A percentile compares a stretch with the other conserved stretches of the same genome.
Conservation (phyloP, 2,888 invertebrate genomes). For the Syrista parreyssii region DNA sequence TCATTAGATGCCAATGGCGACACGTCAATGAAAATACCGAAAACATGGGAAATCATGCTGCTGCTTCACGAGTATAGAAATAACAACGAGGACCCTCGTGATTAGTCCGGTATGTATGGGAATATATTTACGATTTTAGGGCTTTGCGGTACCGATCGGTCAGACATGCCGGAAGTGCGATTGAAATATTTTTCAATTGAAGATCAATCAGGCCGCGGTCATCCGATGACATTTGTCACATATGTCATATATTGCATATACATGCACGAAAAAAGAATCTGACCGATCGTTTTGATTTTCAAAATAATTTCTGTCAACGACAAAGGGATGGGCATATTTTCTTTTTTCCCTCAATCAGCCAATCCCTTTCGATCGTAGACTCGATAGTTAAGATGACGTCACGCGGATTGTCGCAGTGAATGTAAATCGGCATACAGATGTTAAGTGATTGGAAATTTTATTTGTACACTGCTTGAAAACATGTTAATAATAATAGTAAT, state of each 20-base stretch:
- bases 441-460: constrained; percentile 39
- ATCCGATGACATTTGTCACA: not conserved
- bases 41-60: not conserved
- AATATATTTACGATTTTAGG: not conserved
- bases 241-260: not conserved
- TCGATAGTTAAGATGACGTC: not conserved
- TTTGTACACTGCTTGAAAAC: constrained; percentile 40
- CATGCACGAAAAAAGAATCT: not conserved
- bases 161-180: not conserved
- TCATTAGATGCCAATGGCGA: not conserved
- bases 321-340: not conserved
- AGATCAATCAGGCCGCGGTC: not conserved
- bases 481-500: constrained; percentile 34
- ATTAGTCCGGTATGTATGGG: not conserved
- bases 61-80: not conserved
- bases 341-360: not conserved
- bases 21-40: not conserved
- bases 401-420: constrained; percentile 12
- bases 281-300: not conserved
- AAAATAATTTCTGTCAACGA: not conserved
- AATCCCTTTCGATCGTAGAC: not conserved
- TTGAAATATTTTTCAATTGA: not conserved
- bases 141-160: not conserved
- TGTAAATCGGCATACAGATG: constrained; percentile 22
- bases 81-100: not conserved